Percentiles rank a stretch among this genome's conserved stretches.
phyloP scores from a whole-genome alignment of 1,140 invertebrate species.

The Drosophila subobscura region DNA sequence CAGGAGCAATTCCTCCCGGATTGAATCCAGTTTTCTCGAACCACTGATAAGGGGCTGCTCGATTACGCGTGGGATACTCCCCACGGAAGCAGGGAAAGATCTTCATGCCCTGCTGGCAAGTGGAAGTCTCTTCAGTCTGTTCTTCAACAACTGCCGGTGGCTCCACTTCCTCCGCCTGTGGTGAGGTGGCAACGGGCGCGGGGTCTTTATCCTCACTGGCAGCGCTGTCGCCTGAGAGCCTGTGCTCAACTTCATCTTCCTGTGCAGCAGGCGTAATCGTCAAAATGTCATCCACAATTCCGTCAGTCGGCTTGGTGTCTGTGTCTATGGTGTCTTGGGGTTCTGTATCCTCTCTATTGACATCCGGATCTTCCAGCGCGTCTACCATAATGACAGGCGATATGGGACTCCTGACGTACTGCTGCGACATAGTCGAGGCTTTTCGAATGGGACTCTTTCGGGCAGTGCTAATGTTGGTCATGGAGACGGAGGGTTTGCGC shows the following conservation, averaged over 20 bases:
- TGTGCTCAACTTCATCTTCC: not conserved
- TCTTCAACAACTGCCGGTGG: not conserved
- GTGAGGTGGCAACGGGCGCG: no score
- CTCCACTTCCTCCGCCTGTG: not conserved
- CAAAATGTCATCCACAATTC: no score
- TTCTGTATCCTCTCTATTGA: not conserved
- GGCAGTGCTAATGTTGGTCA: not conserved
- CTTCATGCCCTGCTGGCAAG: slow-evolving; percentile 2
- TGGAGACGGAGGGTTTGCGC: no score
- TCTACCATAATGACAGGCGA: not conserved
- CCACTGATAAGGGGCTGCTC: slow-evolving; percentile 21
- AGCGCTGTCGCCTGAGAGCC: no score
- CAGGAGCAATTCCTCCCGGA: not conserved
- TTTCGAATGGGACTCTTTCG: not conserved
- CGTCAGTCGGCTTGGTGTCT: not conserved
- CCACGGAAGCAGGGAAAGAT: slow-evolving; percentile 39
- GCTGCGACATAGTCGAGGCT: no score
- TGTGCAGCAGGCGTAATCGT: no score
- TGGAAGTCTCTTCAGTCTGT: not conserved
- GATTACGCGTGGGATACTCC: slow-evolving; percentile 38
- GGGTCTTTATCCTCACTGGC: not conserved
- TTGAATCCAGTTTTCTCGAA: slow-evolving; percentile 15
- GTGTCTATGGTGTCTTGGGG: not conserved
- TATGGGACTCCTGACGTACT: no score
- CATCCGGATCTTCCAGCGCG: not conserved